Evolutionary conservation across 23 tunicate species (phyloP).

Genomic region (Phallusia fumigata): DNA sequence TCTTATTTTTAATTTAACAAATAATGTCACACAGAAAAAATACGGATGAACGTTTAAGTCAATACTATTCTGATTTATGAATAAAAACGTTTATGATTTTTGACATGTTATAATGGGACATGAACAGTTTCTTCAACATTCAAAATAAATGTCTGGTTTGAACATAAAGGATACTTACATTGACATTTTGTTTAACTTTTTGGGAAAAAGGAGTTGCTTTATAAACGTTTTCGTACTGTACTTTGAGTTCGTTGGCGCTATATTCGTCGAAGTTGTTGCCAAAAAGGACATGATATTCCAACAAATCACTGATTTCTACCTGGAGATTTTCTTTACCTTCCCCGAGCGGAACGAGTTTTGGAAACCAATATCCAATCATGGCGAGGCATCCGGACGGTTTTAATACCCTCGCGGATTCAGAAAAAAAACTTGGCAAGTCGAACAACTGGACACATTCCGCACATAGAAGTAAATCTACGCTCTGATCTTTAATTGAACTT

Average conservation of each 20-base stretch:
- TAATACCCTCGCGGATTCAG: constrained; percentile 55
- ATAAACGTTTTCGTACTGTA: neutral
- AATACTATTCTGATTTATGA: too few relatives aligned
- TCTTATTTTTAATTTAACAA: too few relatives aligned
- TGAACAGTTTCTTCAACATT: too few relatives aligned
- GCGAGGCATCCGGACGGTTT: constrained; percentile 66
- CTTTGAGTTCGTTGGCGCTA: neutral
- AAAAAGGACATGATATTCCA: neutral
- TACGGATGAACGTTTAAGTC: too few relatives aligned
- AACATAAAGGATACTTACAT: neutral
- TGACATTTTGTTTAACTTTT: neutral
- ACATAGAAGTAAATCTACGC: constrained; percentile 53
- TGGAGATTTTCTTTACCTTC: neutral
- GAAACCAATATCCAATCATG: constrained; percentile 36
- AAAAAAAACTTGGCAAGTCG: constrained; percentile 49
- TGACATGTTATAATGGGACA: too few relatives aligned
- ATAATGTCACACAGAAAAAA: too few relatives aligned
- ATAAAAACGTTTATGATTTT: too few relatives aligned
- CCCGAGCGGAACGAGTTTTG: neutral
- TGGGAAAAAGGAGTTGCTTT: neutral
- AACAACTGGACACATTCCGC: constrained; percentile 70
- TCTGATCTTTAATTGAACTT: constrained; percentile 11
- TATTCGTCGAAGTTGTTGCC: neutral
- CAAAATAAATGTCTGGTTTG: too few relatives aligned
- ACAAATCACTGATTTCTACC: neutral